Conservation (phyloP, 2,797 vertebrate genomes). For the Hylomyscus alleni region DNA sequence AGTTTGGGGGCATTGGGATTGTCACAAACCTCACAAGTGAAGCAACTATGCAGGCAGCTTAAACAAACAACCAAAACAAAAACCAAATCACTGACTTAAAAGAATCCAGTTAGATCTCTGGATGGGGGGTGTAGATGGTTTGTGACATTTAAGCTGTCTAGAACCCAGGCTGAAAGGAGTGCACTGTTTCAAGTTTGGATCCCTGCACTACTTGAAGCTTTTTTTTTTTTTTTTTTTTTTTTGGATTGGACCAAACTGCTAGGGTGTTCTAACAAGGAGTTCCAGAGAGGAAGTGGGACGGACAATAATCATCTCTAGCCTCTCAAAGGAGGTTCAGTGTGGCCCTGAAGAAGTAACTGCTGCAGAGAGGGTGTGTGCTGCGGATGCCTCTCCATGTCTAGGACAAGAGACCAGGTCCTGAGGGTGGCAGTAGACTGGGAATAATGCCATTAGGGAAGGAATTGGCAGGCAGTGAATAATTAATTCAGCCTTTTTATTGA, state of each 20-base stretch:
- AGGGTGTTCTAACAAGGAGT: neutral
- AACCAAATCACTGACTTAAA: neutral
- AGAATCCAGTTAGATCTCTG: neutral
- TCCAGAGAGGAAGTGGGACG: neutral
- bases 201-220: neutral
- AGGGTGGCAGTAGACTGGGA: neutral
- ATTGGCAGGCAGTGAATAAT: neutral
- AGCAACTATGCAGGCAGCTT: neutral
- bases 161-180: neutral
- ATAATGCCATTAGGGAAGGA: neutral
- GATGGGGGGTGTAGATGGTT: neutral
- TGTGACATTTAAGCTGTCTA: neutral
- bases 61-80: neutral
- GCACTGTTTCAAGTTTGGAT: neutral
- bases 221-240: too few relatives aligned
- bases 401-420: neutral
- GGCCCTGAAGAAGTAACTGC: neutral
- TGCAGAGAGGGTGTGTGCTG: rapidly evolving
- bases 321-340: neutral
- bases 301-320: neutral
- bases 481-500: neutral
- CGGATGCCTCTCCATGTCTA: neutral
- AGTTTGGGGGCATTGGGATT: neutral
- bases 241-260: neutral
- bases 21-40: neutral